Conservation (phyloP, 1,140 invertebrate genomes). For the Matsumurasca onukii region DNA sequence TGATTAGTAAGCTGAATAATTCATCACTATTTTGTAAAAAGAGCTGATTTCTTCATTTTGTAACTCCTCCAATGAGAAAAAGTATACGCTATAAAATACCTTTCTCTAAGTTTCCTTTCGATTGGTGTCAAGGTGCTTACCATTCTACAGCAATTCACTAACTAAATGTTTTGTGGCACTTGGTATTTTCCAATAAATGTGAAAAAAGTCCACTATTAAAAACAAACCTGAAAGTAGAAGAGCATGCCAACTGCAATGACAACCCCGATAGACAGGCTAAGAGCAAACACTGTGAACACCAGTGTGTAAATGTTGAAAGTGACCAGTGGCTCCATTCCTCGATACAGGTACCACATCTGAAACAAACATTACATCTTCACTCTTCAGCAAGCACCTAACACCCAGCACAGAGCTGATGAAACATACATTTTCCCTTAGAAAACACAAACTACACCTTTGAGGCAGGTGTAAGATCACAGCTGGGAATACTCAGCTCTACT, state of each 20-base stretch:
- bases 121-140: background rate
- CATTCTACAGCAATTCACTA: background rate
- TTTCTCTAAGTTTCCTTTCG: background rate
- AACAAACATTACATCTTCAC: conserved; percentile 48
- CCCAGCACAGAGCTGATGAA: too few species aligned
- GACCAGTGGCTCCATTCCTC: conserved; percentile 65
- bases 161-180: background rate
- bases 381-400: too few species aligned
- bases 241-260: conserved; percentile 88
- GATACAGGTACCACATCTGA: conserved; percentile 63
- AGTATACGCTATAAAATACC: background rate
- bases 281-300: conserved; percentile 75
- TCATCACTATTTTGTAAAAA: too few species aligned
- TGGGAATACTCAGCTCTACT: too few species aligned
- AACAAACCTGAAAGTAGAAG: conserved; percentile 49
- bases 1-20: too few species aligned
- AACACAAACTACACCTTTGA: too few species aligned
- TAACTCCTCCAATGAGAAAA: background rate
- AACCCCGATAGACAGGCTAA: conserved; percentile 91
- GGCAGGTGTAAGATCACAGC: too few species aligned
- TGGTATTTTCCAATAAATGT: background rate
- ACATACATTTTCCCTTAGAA: too few species aligned
- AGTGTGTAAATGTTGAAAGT: conserved; percentile 69
- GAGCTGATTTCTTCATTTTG: background rate
- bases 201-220: background rate